Percentiles rank a stretch among this genome's conserved stretches.
phyloP scores from a whole-genome alignment of 2,888 invertebrate genomes.

The Aphidoletes aphidimyza region DNA sequence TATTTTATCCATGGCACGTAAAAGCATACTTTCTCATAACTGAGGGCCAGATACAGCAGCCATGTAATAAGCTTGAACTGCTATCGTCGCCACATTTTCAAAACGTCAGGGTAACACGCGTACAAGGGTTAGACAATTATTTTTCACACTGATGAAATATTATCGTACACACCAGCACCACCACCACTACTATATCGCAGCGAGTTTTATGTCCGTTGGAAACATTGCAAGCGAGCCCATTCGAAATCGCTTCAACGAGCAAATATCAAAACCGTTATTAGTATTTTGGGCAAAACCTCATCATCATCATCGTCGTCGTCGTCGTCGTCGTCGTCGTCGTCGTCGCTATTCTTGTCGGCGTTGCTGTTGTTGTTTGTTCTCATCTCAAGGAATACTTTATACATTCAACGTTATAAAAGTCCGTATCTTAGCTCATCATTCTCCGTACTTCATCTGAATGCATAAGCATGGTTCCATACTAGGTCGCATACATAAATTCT shows the following conservation, averaged over 20 bases:
- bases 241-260: not conserved
- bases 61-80: not conserved
- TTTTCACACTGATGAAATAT: conserved; percentile 40
- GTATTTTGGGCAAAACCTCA: conserved; percentile 33
- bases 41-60: not conserved
- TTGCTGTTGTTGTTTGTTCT: too few relatives aligned
- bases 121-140: conserved; percentile 30
- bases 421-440: conserved; percentile 42
- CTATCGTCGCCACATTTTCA: too few relatives aligned
- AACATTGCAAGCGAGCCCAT: not conserved
- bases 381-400: too few relatives aligned
- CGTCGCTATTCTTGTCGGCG: too few relatives aligned
- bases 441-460: conserved; percentile 21
- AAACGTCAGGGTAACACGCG: not conserved
- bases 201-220: not conserved
- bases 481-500: not conserved
- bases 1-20: conserved; percentile 2
- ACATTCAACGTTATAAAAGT: too few relatives aligned
- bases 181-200: not conserved
- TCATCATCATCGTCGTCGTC: too few relatives aligned
- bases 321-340: too few relatives aligned
- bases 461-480: not conserved
- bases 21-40: conserved; percentile 26
- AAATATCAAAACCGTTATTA: conserved; percentile 1
- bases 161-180: not conserved